Percentiles rank a stretch among this genome's conserved stretches.
Evolutionary conservation across 2,113 vertebrate species (phyloP).

Genomic region (Capricornis sumatraensis): DNA sequence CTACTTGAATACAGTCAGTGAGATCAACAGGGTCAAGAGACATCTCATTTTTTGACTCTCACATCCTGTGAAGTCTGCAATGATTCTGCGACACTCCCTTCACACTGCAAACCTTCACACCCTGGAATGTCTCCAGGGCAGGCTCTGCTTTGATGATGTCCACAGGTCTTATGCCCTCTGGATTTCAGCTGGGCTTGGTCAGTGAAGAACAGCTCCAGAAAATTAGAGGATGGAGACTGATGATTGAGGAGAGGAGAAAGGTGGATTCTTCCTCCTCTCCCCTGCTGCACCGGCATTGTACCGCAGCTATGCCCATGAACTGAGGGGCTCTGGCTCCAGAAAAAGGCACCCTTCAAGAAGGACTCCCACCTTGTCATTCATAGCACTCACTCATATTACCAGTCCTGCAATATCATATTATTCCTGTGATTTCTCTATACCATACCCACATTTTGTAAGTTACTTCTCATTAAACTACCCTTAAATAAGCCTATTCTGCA

Average conservation of each 20-base stretch:
- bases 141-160: background rate
- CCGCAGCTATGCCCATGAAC: background rate
- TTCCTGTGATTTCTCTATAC: background rate
- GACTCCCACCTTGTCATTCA: background rate
- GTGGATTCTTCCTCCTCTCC: background rate
- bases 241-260: background rate
- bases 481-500: background rate
- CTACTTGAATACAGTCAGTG: background rate
- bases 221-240: background rate
- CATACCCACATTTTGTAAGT: background rate
- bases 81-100: background rate
- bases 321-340: background rate
- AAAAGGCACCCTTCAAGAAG: background rate
- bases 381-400: background rate
- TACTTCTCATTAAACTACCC: background rate
- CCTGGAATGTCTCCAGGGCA: background rate
- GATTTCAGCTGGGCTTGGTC: background rate
- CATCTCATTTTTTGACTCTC: background rate
- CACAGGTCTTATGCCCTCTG: fast-evolving
- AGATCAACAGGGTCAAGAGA: background rate
- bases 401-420: background rate
- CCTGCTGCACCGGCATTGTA: background rate
- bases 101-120: too few relatives aligned
- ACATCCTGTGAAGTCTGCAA: background rate
- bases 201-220: background rate